Percentiles rank a stretch among this genome's conserved stretches.
Conservation (phyloP, 1,140 invertebrate species). For the Triops cancriformis region DNA sequence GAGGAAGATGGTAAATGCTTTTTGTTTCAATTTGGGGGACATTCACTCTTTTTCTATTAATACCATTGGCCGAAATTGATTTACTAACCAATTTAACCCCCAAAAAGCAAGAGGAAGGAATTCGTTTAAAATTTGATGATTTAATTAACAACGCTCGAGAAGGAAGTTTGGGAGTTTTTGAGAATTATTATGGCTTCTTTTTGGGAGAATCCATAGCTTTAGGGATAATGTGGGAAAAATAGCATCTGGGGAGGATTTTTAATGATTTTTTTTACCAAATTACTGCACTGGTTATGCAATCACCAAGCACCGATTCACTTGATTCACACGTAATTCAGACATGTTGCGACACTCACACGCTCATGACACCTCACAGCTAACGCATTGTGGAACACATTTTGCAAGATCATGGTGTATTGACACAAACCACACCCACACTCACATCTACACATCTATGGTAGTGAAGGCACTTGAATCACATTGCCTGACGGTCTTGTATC, state of each 20-base stretch:
- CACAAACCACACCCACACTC: neutral
- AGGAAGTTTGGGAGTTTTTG: too few relatives aligned
- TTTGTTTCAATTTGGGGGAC: neutral
- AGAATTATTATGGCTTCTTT: too few relatives aligned
- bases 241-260: neutral
- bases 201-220: neutral
- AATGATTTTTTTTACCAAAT: neutral
- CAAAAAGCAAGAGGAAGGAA: too few relatives aligned
- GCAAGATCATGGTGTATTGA: neutral
- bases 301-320: neutral
- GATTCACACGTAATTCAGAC: neutral
- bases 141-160: too few relatives aligned
- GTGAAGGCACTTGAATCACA: neutral
- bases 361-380: neutral
- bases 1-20: constrained; percentile 97
- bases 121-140: too few relatives aligned
- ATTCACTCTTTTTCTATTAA: neutral
- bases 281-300: neutral
- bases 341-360: neutral
- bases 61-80: neutral
- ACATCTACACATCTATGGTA: neutral
- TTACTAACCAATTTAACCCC: neutral
- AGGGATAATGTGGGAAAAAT: neutral
- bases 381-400: neutral
- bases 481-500: constrained; percentile 4